phyloP scores from a whole-genome alignment of 2,797 vertebrate species.

The Falco peregrinus region DNA sequence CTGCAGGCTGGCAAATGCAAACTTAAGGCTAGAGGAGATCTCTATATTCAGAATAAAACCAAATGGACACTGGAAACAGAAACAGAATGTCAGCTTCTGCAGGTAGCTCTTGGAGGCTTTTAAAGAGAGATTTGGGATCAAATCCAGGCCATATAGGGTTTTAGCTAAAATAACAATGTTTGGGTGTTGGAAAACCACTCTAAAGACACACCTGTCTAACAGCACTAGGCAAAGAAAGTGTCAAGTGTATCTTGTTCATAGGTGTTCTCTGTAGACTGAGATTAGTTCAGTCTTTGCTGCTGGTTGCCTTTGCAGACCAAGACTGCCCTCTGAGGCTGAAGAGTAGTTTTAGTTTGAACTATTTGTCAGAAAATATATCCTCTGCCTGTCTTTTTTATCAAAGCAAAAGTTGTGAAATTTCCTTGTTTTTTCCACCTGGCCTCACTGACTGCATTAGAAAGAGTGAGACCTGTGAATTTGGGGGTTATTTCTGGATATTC shows the following conservation, averaged over 20 bases:
- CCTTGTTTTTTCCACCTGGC: neutral
- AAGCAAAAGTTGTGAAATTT: neutral
- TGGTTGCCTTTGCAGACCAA: neutral
- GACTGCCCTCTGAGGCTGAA: neutral
- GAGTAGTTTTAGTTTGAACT: neutral
- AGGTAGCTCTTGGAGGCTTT: conserved; percentile 66
- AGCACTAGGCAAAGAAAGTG: neutral
- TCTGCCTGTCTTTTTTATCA: neutral
- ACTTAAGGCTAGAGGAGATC: conserved; percentile 69
- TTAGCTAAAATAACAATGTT: neutral
- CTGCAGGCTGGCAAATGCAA: conserved; percentile 78
- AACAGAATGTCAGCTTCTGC: conserved; percentile 74
- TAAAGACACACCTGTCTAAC: neutral
- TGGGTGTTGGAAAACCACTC: neutral
- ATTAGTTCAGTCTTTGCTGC: neutral
- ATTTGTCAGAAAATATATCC: neutral
- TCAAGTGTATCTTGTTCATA: no score
- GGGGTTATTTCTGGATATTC: neutral
- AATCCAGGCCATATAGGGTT: neutral
- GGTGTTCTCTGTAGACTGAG: neutral
- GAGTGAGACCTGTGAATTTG: neutral
- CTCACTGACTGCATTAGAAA: neutral
- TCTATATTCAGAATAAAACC: conserved; percentile 23
- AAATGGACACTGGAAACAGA: conserved; percentile 78
- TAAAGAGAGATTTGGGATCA: neutral